Conservation (phyloP, 2,888 invertebrate genomes). For the Phortica magna region DNA sequence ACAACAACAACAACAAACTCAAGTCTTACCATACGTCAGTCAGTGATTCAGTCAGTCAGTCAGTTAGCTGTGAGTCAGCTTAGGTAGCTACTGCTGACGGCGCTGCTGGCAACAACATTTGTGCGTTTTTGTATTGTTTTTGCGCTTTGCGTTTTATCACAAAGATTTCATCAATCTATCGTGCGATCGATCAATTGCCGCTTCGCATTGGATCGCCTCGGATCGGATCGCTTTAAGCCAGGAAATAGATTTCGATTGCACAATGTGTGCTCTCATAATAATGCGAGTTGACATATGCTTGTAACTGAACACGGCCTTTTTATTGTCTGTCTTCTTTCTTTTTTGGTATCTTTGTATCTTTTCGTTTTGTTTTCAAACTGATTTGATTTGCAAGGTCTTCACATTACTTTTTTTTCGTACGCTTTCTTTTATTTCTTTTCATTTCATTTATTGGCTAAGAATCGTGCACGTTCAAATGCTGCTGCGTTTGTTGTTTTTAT, state of each 20-base stretch:
- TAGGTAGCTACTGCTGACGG: neutral
- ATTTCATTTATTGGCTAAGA: neutral
- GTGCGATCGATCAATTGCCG: slow-evolving; percentile 61
- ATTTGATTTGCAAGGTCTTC: slow-evolving; percentile 29
- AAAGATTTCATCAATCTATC: neutral
- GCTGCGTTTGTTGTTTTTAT: no score
- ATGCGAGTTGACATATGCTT: slow-evolving; percentile 20
- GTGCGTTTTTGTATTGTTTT: neutral
- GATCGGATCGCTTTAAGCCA: slow-evolving; percentile 60
- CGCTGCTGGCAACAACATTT: neutral
- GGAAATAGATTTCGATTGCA: slow-evolving; percentile 63
- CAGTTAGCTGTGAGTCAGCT: neutral
- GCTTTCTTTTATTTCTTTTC: neutral
- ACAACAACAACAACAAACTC: neutral
- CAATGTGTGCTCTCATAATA: slow-evolving; percentile 48
- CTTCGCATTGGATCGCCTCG: slow-evolving; percentile 11
- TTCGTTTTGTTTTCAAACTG: slow-evolving; percentile 7
- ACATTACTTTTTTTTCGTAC: neutral
- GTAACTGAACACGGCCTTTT: neutral
- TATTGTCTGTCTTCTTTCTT: neutral
- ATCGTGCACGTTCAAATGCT: neutral
- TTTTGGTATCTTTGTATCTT: neutral
- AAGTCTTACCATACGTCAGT: neutral
- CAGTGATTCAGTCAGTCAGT: neutral
- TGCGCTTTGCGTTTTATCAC: neutral